These are phyloP conservation scores for Arvicanthis niloticus DNA, from an alignment of 2,113 vertebrate genomes.

Conservation along the genomic window DNA sequence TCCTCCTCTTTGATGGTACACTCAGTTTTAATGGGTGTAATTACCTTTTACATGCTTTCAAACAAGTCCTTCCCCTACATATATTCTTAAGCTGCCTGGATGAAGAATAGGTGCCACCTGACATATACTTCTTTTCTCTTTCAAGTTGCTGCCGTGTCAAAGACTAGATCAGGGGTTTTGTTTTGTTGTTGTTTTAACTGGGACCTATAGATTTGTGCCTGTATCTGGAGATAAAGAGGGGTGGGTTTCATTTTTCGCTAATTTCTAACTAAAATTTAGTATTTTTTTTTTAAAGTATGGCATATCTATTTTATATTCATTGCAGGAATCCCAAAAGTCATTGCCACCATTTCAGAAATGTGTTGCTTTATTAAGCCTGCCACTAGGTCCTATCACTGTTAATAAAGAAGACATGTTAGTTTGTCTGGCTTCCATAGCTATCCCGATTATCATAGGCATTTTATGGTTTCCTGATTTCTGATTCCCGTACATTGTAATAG, in stretches of 20 bases:
- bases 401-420: neutral
- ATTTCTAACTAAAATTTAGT: neutral
- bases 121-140: neutral
- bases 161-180: neutral
- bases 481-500: neutral
- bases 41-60: neutral
- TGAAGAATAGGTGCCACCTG: neutral
- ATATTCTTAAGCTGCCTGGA: neutral
- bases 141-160: neutral
- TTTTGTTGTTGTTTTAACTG: neutral
- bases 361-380: neutral
- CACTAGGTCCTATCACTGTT: neutral
- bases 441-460: neutral
- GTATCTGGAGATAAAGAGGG: neutral
- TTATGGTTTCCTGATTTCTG: neutral
- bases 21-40: neutral
- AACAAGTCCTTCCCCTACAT: neutral
- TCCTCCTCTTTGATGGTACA: neutral
- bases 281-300: constrained; percentile 20
- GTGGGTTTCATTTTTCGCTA: neutral
- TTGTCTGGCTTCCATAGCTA: neutral
- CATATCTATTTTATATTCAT: neutral
- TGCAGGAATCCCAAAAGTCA: neutral
- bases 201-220: neutral
- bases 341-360: neutral